phyloP scores from a whole-genome alignment of 2,797 vertebrate genomes.

The Poecilia gillii region DNA sequence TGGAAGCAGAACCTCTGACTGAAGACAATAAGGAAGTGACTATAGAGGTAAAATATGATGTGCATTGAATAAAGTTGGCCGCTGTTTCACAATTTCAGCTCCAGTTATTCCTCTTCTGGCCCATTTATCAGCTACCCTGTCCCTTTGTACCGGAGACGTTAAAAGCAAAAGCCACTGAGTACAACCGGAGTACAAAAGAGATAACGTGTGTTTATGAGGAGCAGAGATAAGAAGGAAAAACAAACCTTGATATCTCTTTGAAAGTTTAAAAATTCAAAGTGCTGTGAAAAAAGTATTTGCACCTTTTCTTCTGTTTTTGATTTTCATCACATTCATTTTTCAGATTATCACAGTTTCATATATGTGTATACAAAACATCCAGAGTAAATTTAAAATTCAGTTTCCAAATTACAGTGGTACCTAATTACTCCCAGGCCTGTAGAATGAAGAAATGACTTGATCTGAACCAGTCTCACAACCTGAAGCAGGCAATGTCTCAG shows the following conservation, averaged over 20 bases:
- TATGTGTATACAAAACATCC: not conserved
- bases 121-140: constrained; percentile 9
- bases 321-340: not conserved
- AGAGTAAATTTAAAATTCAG: not conserved
- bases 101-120: not conserved
- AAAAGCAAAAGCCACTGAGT: constrained; percentile 6
- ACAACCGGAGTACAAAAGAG: not conserved
- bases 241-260: not conserved
- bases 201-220: constrained; percentile 1
- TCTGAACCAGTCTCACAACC: not conserved
- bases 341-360: not conserved
- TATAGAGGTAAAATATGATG: constrained; percentile 1
- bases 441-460: not conserved
- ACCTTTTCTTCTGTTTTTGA: not conserved
- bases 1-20: not conserved
- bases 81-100: constrained; percentile 6
- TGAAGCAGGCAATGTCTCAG: not conserved
- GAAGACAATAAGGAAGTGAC: not conserved
- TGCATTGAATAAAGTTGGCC: not conserved
- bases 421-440: not conserved
- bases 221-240: constrained; percentile 5
- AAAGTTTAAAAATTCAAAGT: not conserved
- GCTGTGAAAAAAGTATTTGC: not conserved
- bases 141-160: constrained; percentile 7
- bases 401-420: not conserved